phyloP scores from a whole-genome alignment of 2,797 vertebrate species.

The Melanotaenia boesemani region DNA sequence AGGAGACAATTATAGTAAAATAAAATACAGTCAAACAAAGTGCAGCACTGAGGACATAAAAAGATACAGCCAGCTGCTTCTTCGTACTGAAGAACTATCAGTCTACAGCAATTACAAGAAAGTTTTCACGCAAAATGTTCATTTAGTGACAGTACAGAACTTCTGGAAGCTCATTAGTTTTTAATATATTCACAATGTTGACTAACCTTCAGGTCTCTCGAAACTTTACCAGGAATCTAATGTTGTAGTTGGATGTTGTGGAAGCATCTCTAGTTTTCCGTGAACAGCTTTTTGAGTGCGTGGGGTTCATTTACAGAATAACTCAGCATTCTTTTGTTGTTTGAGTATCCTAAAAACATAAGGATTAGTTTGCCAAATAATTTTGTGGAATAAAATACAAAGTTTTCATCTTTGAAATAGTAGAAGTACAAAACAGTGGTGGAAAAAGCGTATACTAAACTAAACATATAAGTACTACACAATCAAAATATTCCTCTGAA shows the following conservation, averaged over 20 bases:
- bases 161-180: background rate
- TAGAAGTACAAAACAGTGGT: background rate
- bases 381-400: background rate
- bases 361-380: background rate
- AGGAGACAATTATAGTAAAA: conserved; percentile 45
- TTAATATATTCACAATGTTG: background rate
- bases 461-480: background rate
- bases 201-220: background rate
- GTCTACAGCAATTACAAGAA: background rate
- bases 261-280: background rate
- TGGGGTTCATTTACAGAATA: no score
- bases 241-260: background rate
- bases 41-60: conserved; percentile 14
- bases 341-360: background rate
- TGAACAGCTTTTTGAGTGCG: no score
- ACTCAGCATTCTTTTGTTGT: background rate
- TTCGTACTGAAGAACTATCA: background rate
- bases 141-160: background rate
- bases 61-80: conserved; percentile 11
- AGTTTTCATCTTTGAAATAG: background rate
- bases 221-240: background rate
- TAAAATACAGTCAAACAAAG: conserved; percentile 46
- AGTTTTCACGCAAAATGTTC: background rate
- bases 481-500: background rate
- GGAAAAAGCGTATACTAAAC: background rate